phyloP scores from a whole-genome alignment of 1,140 invertebrate genomes.

The Stegodyphus dumicola region DNA sequence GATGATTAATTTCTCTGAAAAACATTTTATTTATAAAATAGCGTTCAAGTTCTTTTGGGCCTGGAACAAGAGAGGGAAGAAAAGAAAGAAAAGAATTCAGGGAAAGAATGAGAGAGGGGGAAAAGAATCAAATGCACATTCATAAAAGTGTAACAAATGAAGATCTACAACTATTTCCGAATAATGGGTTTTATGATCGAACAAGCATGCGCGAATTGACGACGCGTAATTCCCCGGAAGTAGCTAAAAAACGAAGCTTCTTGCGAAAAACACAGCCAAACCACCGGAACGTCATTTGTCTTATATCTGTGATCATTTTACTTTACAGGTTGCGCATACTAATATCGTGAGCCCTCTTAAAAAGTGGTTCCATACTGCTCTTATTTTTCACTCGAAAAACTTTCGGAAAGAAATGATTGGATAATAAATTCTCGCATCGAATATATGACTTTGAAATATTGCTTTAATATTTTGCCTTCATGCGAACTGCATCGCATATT shows the following conservation, averaged over 20 bases:
- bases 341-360: neutral
- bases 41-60: too few relatives aligned
- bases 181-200: slow-evolving; percentile 21
- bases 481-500: slow-evolving; percentile 3
- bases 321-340: neutral
- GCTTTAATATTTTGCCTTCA: slow-evolving; percentile 18
- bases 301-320: neutral
- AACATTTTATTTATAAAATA: too few relatives aligned
- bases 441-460: slow-evolving; percentile 22
- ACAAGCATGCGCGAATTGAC: slow-evolving; percentile 11
- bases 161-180: neutral
- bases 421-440: slow-evolving; percentile 19
- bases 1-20: too few relatives aligned
- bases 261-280: neutral
- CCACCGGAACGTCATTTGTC: slow-evolving; percentile 15
- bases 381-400: neutral
- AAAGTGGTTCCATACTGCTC: neutral
- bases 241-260: neutral
- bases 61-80: too few relatives aligned
- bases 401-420: slow-evolving; percentile 6
- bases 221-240: neutral
- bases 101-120: too few relatives aligned
- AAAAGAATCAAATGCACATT: too few relatives aligned
- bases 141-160: too few relatives aligned
- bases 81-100: too few relatives aligned